A percentile compares a stretch with the other conserved stretches of the same genome.
Evolutionary conservation across 2,888 invertebrate genomes (phyloP).

Genomic region (Ophraella communa): DNA sequence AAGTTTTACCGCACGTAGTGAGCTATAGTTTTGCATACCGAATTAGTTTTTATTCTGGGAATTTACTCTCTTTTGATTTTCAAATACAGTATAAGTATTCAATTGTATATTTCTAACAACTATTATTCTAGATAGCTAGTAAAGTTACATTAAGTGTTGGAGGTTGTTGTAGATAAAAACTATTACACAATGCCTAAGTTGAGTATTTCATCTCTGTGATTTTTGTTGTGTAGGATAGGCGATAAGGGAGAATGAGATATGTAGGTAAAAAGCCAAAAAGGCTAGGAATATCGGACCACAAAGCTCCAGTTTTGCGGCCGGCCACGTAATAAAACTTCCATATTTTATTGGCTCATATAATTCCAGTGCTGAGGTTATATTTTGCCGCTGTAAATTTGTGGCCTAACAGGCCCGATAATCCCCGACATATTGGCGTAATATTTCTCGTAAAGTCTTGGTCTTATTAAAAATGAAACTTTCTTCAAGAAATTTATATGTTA

Average conservation of each 20-base stretch:
- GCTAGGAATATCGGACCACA: constrained; percentile 38
- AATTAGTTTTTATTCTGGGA: too few relatives aligned
- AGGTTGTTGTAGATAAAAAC: too few relatives aligned
- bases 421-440: constrained; percentile 32
- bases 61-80: too few relatives aligned
- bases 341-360: constrained; percentile 49
- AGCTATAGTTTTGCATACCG: too few relatives aligned
- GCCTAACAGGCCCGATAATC: constrained; percentile 28
- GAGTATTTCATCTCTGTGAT: not conserved
- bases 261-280: constrained; percentile 42
- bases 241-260: not conserved
- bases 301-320: constrained; percentile 39
- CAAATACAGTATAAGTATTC: too few relatives aligned
- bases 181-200: too few relatives aligned
- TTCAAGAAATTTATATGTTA: constrained; percentile 13
- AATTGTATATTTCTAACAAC: too few relatives aligned
- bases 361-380: constrained; percentile 31
- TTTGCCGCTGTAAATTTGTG: constrained; percentile 31
- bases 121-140: too few relatives aligned
- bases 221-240: not conserved
- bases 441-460: constrained; percentile 21
- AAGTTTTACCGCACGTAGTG: too few relatives aligned
- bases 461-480: constrained; percentile 24
- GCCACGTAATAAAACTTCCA: constrained; percentile 47
- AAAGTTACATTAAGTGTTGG: too few relatives aligned